Evolutionary conservation across 2,797 vertebrate genomes (phyloP), one percentile per base, ranked within the genome.

Genomic region (Pelochelys cantorii): DNA sequence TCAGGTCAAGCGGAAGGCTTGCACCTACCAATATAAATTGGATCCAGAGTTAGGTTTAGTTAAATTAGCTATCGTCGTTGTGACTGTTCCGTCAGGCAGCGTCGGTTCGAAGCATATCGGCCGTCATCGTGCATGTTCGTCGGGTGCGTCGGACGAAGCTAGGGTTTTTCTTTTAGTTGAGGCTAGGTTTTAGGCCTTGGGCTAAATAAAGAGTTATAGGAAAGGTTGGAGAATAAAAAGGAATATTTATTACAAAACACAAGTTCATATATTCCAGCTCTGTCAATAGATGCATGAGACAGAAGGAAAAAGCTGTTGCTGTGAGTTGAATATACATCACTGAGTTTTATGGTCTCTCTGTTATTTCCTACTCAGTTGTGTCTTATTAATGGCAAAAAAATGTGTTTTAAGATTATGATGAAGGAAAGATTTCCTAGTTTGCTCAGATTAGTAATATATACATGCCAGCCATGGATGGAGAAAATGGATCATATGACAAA

Each of bases 361-460:
- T 88, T 96, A 91, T 93, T 96, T 96, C 92, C 86, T 95, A 81
- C 89, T 88, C 94, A 93, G 85, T 91, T 96, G 90, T 96, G 95
- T 62, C 95, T 97, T 97, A 97, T 96, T 97, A 97, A 97, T 94
- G 94, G 94, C 90, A 96, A 81, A 90, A 48, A 93, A 95, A 92
- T 85, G 88, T 96, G 91, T 84, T 97, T 97, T 96, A 95, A 95
- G 93, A 83, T 95, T 91, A 94, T 54, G 74, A 85, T 92, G 95
- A 97, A 94, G 93, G 84, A 81, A 87, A 95, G 71, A 86, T 93
- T 95, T 89, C 93, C 89, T 68, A 37, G 62, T 93, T 95, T 95
- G 54, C 87, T 95, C 92, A 91, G 78, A 18, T 17, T 91, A n/a
- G 86, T 83, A 92, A 95, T 96, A 94, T 95, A 95, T 23, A 81